Conservation (phyloP, 2,888 invertebrate genomes). For the Conchocele bisecta region DNA sequence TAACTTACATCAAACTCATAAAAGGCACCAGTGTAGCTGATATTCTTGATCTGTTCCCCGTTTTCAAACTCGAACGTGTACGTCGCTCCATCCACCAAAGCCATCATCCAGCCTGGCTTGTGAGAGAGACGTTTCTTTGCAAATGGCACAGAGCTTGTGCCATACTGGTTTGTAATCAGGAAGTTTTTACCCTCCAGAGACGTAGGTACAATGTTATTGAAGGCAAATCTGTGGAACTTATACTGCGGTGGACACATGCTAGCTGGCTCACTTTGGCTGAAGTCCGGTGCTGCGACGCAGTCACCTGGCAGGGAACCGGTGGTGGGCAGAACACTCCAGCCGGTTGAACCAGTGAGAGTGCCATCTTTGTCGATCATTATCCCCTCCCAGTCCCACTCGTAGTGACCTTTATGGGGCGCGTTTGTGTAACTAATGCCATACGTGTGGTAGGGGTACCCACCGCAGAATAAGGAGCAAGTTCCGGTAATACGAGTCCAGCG, state of each 20-base stretch:
- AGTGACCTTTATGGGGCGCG: constrained; percentile 62
- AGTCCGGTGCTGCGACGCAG: constrained; percentile 38
- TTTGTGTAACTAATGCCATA: constrained; percentile 62
- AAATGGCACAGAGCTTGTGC: constrained; percentile 61
- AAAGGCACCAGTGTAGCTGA: constrained; percentile 72
- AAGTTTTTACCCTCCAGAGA: constrained; percentile 69
- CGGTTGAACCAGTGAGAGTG: constrained; percentile 64
- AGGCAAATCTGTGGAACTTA: constrained; percentile 74
- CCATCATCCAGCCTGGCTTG: constrained; percentile 73
- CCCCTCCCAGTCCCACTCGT: constrained; percentile 68
- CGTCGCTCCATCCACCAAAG: constrained; percentile 64
- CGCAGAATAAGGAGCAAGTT: constrained; percentile 64
- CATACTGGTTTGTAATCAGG: constrained; percentile 68
- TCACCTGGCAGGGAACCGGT: constrained; percentile 60
- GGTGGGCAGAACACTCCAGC: constrained; percentile 66
- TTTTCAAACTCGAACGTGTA: constrained; percentile 69
- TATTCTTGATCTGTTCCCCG: constrained; percentile 74
- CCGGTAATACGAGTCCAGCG: constrained; percentile 68
- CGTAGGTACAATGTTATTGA: constrained; percentile 69
- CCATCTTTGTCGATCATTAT: constrained; percentile 76
- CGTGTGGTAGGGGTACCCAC: constrained; percentile 70
- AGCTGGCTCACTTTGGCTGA: constrained; percentile 33
- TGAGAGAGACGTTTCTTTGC: constrained; percentile 74
- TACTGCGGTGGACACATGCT: constrained; percentile 68
- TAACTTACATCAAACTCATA: constrained; percentile 69